These are phyloP conservation scores for Strongylocentrotus purpuratus DNA, from an alignment of 35 echinoderm and acorn worm genomes.

Conservation along the genomic window DNA sequence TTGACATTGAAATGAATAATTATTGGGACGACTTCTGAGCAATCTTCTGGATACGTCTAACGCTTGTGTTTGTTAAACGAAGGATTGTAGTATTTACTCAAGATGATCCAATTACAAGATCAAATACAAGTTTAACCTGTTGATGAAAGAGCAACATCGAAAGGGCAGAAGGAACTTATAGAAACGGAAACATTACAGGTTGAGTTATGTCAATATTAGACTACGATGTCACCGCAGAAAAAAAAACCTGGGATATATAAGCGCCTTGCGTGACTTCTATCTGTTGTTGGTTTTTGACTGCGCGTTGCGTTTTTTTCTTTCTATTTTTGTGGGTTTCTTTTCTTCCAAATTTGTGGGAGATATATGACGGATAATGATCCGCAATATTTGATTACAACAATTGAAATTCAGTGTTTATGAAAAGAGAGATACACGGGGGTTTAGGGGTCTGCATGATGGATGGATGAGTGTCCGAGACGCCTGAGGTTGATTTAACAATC, in stretches of 20 bases:
- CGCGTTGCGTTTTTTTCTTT: neutral
- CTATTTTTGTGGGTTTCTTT: neutral
- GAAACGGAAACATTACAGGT: constrained; percentile 31
- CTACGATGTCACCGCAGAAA: neutral
- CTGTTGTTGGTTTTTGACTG: neutral
- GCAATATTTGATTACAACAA: constrained; percentile 34
- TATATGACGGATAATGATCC: neutral
- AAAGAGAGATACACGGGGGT: neutral
- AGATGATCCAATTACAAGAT: constrained; percentile 33
- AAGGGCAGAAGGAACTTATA: neutral
- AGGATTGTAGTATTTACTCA: neutral
- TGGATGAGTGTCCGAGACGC: neutral
- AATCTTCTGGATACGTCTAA: neutral
- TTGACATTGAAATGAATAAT: neutral
- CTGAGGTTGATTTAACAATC: constrained; percentile 12
- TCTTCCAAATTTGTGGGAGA: neutral
- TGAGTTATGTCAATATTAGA: constrained; percentile 27
- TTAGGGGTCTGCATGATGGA: neutral
- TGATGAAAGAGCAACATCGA: neutral
- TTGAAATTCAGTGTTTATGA: constrained; percentile 35
- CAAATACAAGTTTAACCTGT: constrained; percentile 26
- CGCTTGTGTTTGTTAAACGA: neutral
- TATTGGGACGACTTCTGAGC: neutral
- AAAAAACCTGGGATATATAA: neutral
- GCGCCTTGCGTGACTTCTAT: neutral